Conservation (phyloP, 2,797 vertebrate genomes). For the Ctenopoma multispine region DNA sequence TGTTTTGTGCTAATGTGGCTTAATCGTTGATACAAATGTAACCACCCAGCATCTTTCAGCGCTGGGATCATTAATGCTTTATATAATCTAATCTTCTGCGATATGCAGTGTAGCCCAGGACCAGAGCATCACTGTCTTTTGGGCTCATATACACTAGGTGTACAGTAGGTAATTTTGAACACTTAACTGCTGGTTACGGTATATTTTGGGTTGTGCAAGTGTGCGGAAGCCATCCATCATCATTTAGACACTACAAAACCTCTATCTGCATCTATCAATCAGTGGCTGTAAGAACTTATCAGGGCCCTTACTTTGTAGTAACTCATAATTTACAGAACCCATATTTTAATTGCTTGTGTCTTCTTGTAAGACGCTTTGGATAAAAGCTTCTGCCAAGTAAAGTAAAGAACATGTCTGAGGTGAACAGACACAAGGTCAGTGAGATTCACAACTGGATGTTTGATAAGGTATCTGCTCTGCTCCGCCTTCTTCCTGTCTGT, state of each 20-base stretch:
- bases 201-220: background rate
- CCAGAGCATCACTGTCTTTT: background rate
- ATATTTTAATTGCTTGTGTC: too few relatives aligned
- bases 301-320: too few relatives aligned
- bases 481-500: slow-evolving; percentile 26
- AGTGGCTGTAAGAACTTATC: too few relatives aligned
- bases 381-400: too few relatives aligned
- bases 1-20: slow-evolving; percentile 34
- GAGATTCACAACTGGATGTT: slow-evolving; percentile 50
- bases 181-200: background rate
- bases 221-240: background rate
- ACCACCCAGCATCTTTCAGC: slow-evolving; percentile 55
- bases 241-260: background rate
- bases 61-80: slow-evolving; percentile 53
- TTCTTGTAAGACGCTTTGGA: too few relatives aligned
- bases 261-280: too few relatives aligned
- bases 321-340: too few relatives aligned
- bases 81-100: slow-evolving; percentile 62
- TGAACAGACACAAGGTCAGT: slow-evolving; percentile 27
- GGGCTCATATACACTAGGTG: too few relatives aligned
- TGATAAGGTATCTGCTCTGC: slow-evolving; percentile 53
- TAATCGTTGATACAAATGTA: slow-evolving; percentile 48
- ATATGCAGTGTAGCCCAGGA: slow-evolving; percentile 37
- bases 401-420: slow-evolving; percentile 24
- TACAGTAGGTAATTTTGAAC: background rate